These are phyloP conservation scores for Ancistrus triradiatus DNA, from an alignment of 2,113 vertebrate genomes.

Conservation along the genomic window DNA sequence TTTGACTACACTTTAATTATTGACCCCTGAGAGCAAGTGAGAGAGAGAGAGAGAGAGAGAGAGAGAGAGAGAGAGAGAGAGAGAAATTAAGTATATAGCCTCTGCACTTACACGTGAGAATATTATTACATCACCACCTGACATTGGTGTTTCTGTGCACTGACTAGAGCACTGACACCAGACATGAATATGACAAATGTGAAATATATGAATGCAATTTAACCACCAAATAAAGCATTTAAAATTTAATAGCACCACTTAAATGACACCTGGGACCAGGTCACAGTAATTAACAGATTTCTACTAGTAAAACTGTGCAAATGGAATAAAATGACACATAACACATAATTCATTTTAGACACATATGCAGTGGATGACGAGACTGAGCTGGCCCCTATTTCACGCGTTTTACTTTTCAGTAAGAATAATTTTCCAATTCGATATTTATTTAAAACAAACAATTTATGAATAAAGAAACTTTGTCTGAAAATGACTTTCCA, in stretches of 20 bases:
- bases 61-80: constrained; percentile 14
- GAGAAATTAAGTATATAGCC: background rate
- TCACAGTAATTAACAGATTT: background rate
- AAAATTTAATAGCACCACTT: background rate
- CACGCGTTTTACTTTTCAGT: constrained; percentile 1
- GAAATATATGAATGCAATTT: background rate
- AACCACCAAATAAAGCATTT: constrained; percentile 18
- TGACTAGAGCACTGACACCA: background rate
- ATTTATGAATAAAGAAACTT: background rate
- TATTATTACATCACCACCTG: background rate
- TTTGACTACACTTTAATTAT: constrained; percentile 32
- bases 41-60: too few species aligned
- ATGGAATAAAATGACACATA: constrained; percentile 9
- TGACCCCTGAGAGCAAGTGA: too few species aligned
- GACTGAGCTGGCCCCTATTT: constrained; percentile 10
- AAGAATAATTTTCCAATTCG: background rate
- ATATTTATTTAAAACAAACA: background rate
- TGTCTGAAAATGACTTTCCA: background rate
- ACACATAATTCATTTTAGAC: constrained; percentile 10
- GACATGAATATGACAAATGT: background rate
- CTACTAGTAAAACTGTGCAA: constrained; percentile 9
- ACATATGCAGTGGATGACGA: constrained; percentile 5
- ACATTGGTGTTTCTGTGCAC: background rate
- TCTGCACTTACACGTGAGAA: background rate
- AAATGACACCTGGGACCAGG: background rate